phyloP scores from a whole-genome alignment of 2,888 invertebrate genomes.

The Fragum sueziense region DNA sequence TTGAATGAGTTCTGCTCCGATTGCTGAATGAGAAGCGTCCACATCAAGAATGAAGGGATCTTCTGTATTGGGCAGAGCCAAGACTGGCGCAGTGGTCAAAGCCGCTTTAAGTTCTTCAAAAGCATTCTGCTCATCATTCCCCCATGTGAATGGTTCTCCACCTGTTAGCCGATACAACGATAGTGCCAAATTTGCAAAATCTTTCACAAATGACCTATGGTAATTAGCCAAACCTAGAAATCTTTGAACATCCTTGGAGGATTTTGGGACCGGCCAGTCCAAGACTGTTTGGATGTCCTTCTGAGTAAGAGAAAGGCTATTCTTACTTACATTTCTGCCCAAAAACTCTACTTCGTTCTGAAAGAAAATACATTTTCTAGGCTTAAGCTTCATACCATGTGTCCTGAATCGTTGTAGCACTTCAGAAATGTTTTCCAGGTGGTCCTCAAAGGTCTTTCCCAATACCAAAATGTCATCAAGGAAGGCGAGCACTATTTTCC shows the following conservation, averaged over 20 bases:
- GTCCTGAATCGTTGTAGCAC: conserved; percentile 39
- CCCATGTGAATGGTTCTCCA: conserved; percentile 27
- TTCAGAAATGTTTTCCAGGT: conserved; percentile 14
- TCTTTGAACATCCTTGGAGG: conserved; percentile 45
- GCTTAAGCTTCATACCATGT: conserved; percentile 43
- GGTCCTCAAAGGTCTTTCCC: conserved; percentile 29
- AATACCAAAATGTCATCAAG: conserved; percentile 54
- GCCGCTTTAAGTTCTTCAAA: conserved; percentile 28
- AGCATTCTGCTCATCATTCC: conserved; percentile 28
- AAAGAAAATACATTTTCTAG: conserved; percentile 54
- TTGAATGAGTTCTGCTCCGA: conserved; percentile 57
- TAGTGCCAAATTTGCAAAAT: not conserved
- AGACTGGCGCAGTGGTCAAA: conserved; percentile 34
- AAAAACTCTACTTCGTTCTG: conserved; percentile 49
- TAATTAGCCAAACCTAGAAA: conserved; percentile 59
- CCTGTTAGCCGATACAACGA: conserved; percentile 20
- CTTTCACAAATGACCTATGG: conserved; percentile 43
- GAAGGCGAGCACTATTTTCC: conserved; percentile 48
- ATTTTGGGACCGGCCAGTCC: conserved; percentile 46
- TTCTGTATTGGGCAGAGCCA: conserved; percentile 39
- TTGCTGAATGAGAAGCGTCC: conserved; percentile 54
- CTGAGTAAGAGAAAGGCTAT: not conserved
- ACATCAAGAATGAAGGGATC: conserved; percentile 56
- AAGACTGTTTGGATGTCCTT: conserved; percentile 21
- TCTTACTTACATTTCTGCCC: conserved; percentile 34